These are phyloP conservation scores for Crypturellus undulatus DNA, from an alignment of 2,113 vertebrate species.

Conservation along the genomic window DNA sequence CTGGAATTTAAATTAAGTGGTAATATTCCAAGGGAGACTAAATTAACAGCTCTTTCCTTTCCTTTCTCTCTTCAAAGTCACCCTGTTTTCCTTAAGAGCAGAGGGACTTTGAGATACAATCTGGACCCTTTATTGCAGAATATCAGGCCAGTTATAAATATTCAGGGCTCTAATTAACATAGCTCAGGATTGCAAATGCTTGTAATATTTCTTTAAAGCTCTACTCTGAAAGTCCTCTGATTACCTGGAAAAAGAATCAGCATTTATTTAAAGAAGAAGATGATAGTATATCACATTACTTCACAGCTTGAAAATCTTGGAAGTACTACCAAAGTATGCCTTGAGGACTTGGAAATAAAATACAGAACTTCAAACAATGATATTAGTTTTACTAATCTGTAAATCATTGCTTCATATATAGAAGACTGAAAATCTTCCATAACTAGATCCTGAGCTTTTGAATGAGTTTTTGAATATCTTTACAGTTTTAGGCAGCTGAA, in stretches of 20 bases:
- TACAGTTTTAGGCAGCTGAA: not conserved
- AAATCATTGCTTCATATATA: too few species aligned
- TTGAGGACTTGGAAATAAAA: not conserved
- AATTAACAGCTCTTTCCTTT: not conserved
- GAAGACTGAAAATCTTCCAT: not conserved
- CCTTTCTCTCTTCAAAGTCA: not conserved
- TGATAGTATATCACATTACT: not conserved
- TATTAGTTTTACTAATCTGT: not conserved
- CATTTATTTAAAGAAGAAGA: not conserved
- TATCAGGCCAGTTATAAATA: not conserved
- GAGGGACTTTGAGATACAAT: not conserved
- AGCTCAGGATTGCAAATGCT: not conserved
- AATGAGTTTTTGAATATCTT: not conserved
- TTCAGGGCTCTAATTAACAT: not conserved
- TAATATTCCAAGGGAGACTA: not conserved
- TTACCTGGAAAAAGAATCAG: not conserved
- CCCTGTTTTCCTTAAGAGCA: not conserved
- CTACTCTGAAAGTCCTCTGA: not conserved
- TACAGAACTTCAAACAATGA: not conserved
- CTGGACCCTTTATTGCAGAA: not conserved
- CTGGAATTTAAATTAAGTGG: not conserved
- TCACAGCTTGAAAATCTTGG: not conserved
- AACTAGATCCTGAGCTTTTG: not conserved
- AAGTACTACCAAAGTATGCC: not conserved
- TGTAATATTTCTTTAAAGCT: not conserved